These are phyloP conservation scores for Chrysolina haemoptera DNA, from an alignment of 2,888 invertebrate genomes.

Conservation along the genomic window DNA sequence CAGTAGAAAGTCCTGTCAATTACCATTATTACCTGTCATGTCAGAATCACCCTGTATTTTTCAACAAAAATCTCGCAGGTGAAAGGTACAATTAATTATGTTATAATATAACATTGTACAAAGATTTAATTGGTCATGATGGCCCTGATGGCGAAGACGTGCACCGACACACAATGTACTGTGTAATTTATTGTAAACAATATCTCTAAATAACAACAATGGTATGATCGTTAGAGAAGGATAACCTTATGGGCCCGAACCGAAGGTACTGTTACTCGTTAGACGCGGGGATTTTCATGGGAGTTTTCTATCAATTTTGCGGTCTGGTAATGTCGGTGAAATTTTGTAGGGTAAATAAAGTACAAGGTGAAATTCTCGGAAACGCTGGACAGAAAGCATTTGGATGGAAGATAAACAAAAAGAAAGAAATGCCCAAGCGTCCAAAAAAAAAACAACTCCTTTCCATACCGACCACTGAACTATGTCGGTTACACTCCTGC, in stretches of 20 bases:
- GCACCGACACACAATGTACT: conserved; percentile 66
- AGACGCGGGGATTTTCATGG: conserved; percentile 41
- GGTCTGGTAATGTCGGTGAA: background rate
- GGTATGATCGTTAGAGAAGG: conserved; percentile 63
- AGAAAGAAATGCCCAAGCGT: no score
- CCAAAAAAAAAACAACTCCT: no score
- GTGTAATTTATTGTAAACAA: conserved; percentile 68
- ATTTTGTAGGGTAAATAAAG: background rate
- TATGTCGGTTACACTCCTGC: no score
- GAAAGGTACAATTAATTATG: conserved; percentile 68
- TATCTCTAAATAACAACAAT: conserved; percentile 68
- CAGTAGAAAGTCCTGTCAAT: no score
- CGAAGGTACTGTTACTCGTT: conserved; percentile 56
- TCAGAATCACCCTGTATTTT: conserved; percentile 28
- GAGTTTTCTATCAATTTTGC: conserved; percentile 17
- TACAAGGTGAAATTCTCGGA: no score
- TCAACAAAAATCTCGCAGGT: conserved; percentile 57
- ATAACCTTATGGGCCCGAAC: conserved; percentile 61
- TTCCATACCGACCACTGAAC: no score
- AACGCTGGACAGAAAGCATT: no score
- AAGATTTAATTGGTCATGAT: conserved; percentile 68
- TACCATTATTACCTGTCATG: background rate
- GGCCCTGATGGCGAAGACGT: conserved; percentile 66
- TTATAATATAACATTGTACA: conserved; percentile 66
- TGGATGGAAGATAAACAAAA: no score